Percentiles rank a stretch among this genome's conserved stretches.
phyloP scores from a whole-genome alignment of 2,797 vertebrate species.

The Enteromius fasciolatus region DNA sequence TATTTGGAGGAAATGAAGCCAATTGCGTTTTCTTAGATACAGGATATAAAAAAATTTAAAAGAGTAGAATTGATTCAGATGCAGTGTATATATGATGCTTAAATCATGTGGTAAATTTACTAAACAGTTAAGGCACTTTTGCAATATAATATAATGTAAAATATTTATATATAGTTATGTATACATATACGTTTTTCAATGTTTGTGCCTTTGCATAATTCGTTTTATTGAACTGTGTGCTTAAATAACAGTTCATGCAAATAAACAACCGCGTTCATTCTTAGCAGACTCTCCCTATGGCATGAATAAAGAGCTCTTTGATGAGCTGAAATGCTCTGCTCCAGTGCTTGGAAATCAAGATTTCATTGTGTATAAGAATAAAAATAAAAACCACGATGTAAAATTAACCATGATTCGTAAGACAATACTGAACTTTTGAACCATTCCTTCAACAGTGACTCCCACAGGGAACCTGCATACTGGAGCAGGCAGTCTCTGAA shows the following conservation, averaged over 20 bases:
- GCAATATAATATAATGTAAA: background rate
- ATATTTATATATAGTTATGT: no score
- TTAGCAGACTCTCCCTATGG: background rate
- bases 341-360: background rate
- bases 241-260: slow-evolving; percentile 14
- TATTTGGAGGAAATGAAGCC: background rate
- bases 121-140: background rate
- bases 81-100: background rate
- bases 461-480: slow-evolving; percentile 88
- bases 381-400: background rate
- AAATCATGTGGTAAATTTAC: background rate
- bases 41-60: background rate
- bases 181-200: background rate
- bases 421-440: background rate
- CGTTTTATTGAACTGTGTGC: background rate
- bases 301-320: slow-evolving; percentile 20
- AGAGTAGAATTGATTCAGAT: background rate
- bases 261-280: slow-evolving; percentile 3
- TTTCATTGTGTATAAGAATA: background rate
- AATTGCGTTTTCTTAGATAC: background rate
- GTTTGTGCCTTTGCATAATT: background rate
- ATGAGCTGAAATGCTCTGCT: background rate
- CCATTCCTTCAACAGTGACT: slow-evolving; percentile 78
- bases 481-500: slow-evolving; percentile 97
- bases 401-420: slow-evolving; percentile 9